These are phyloP conservation scores for Sphaeramia orbicularis DNA, from an alignment of 2,797 vertebrate species.

Conservation along the genomic window DNA sequence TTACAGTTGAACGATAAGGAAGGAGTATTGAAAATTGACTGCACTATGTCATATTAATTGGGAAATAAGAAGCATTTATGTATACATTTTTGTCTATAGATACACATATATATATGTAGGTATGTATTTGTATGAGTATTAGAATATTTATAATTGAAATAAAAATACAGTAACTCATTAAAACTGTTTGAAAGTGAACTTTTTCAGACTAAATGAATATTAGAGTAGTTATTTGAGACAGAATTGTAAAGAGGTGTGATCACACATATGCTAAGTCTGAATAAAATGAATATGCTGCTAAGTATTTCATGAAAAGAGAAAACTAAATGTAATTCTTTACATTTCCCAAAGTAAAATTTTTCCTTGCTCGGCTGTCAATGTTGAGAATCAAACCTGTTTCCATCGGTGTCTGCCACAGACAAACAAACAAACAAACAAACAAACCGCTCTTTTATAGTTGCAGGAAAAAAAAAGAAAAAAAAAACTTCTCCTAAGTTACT, in stretches of 20 bases:
- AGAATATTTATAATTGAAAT: too few relatives aligned
- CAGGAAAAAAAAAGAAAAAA: conserved; percentile 37
- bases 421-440: too few relatives aligned
- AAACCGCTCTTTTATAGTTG: conserved; percentile 24
- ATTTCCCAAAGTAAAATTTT: conserved; percentile 25
- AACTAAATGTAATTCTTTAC: conserved; percentile 26
- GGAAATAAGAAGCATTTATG: conserved; percentile 6
- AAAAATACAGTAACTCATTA: conserved; percentile 23
- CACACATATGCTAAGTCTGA: too few relatives aligned
- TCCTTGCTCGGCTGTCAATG: conserved; percentile 22
- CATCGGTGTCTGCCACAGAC: conserved; percentile 33
- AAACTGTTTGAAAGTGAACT: conserved; percentile 5
- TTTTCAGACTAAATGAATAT: conserved; percentile 23
- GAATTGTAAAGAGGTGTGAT: conserved; percentile 12
- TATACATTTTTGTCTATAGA: too few relatives aligned
- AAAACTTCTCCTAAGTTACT: conserved; percentile 74
- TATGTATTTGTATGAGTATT: too few relatives aligned
- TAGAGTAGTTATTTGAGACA: conserved; percentile 13
- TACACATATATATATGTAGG: too few relatives aligned
- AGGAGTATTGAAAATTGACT: conserved; percentile 21
- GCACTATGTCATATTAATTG: conserved; percentile 11
- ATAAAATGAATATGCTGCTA: too few relatives aligned
- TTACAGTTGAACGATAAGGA: conserved; percentile 66
- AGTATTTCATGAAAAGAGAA: background rate
- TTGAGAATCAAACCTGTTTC: conserved; percentile 39